Evolutionary conservation across 2,888 invertebrate species (phyloP).

Genomic region (Chrysomela aeneicollis): DNA sequence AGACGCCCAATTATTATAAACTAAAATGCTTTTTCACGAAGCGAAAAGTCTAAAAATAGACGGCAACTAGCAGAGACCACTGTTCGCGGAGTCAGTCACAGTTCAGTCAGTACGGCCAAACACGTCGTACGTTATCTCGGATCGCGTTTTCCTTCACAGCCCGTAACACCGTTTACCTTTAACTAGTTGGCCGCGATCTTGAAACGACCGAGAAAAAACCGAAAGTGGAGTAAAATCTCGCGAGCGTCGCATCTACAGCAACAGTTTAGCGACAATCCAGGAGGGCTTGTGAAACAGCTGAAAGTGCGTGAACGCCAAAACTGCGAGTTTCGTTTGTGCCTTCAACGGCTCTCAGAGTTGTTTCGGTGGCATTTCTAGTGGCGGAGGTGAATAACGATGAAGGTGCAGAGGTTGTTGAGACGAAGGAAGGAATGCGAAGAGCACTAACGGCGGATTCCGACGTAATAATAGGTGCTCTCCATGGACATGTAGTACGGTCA

Average conservation of each 20-base stretch:
- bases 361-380: neutral
- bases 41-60: slow-evolving; percentile 29
- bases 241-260: neutral
- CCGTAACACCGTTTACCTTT: slow-evolving; percentile 15
- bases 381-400: slow-evolving; percentile 10
- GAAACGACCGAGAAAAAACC: slow-evolving; percentile 12
- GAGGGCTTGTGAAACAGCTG: neutral
- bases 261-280: neutral
- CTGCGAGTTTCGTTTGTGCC: neutral
- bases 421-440: slow-evolving; percentile 32
- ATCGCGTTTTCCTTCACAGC: slow-evolving; percentile 14
- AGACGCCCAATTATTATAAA: slow-evolving; percentile 28
- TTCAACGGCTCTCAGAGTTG: neutral
- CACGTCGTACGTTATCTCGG: neutral
- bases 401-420: slow-evolving; percentile 10
- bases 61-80: slow-evolving; percentile 20
- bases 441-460: slow-evolving; percentile 29
- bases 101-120: neutral
- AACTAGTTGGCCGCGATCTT: slow-evolving; percentile 15
- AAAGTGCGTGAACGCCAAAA: neutral
- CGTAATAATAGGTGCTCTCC: slow-evolving; percentile 27
- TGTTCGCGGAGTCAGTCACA: slow-evolving; percentile 15
- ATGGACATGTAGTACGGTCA: slow-evolving; percentile 32
- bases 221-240: slow-evolving; percentile 24
- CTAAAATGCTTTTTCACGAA: slow-evolving; percentile 27